Evolutionary conservation across 2,888 invertebrate genomes (phyloP), one percentile per base, ranked within the genome.

Genomic region (Monopis laevigella): DNA sequence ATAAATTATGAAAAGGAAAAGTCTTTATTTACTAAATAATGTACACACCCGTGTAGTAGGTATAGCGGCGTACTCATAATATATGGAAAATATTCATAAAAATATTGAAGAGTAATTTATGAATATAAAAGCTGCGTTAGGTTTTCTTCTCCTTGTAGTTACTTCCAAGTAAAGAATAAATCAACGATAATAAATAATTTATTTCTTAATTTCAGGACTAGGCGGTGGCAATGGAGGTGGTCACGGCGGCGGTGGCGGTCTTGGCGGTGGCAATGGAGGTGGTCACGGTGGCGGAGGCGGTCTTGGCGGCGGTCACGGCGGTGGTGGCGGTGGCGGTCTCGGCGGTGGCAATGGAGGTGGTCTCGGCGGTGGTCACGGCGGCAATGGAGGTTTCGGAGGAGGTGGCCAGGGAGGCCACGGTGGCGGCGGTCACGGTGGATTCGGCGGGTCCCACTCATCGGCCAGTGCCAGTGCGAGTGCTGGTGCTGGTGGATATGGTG

Each of bases 401-500:
- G 45, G 45, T 1, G 46, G 50, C 6, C 39, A 45, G 2, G 45
- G 46, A 5, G 44, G 48, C 0, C 44, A 46, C 4, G 39, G 42
- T 5, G 52, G 55, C 13, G 48, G 49, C 4, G 50, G 52, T 1
- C 48, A 46, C n/a, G 49, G 51, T 1, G 47, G 51, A 10, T 39
- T 21, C 11, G 48, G 51, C 7, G 42, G 48, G 1, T 46, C 45
- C 2, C 46, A 43, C 19, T 41, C 48, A 1, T 46, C 47, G 5
- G 45, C 48, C 13, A 46, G 47, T 13, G 49, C 50, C 8, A 46
- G 32, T n/a, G 53, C 53, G n/a, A 46, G 46, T 19, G 45, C 45
- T 6, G 43, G 51, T n/a, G 42, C 50, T 16, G 54, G 54, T 17
- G 54, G 55, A 13, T 50, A 52, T 42, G 51, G 56, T 10, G 54